Evolutionary conservation across 2,113 vertebrate genomes (phyloP).

Genomic region (Taxidea taxus): DNA sequence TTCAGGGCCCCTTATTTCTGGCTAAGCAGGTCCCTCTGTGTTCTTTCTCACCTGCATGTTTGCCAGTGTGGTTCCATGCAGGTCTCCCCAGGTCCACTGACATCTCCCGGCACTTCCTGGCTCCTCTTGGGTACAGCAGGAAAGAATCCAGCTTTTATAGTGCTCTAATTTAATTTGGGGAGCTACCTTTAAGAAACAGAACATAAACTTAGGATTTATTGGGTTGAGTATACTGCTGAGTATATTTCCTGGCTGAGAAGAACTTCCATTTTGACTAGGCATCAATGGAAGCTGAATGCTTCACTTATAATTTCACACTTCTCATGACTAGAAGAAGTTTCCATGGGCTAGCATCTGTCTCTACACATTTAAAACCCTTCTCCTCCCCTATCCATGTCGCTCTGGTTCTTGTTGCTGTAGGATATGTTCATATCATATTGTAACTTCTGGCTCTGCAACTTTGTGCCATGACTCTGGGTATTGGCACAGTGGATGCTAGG

Average conservation of each 20-base stretch:
- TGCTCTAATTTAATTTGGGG: not conserved
- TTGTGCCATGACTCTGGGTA: not conserved
- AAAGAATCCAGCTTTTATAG: not conserved
- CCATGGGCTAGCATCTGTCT: not conserved
- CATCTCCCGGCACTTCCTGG: not conserved
- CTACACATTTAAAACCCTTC: not conserved
- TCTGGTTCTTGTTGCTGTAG: not conserved
- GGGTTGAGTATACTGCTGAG: not conserved
- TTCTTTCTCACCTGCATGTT: not conserved
- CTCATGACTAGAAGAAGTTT: not conserved
- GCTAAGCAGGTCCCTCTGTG: not conserved
- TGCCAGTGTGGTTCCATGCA: not conserved
- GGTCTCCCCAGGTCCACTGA: not conserved
- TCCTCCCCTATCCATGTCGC: not conserved
- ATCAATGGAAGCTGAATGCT: not conserved
- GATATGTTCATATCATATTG: not conserved
- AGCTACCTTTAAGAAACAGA: not conserved
- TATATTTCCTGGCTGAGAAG: not conserved
- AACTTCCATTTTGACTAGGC: conserved; percentile 7
- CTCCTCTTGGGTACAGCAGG: not conserved
- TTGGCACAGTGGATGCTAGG: not conserved
- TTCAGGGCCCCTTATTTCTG: too few relatives aligned
- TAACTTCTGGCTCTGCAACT: not conserved
- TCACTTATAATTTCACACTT: not conserved
- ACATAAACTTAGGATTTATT: not conserved